Conservation (phyloP, 2,888 invertebrate genomes). For the Pristionchus mayeri region DNA sequence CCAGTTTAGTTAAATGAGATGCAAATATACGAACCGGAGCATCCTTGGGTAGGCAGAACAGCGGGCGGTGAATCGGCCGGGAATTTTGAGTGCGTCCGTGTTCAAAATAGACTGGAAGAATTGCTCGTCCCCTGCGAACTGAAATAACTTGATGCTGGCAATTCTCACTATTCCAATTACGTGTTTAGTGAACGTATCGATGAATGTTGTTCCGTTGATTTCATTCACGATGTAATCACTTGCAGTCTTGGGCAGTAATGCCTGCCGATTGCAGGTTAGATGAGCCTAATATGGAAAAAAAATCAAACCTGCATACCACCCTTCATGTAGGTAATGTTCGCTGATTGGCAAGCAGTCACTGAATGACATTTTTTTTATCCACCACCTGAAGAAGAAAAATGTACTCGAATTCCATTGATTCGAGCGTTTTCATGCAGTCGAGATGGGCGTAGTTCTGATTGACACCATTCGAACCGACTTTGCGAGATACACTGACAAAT, state of each 20-base stretch:
- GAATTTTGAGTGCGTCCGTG: constrained; percentile 7
- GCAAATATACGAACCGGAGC: too few relatives aligned
- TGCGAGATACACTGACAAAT: constrained; percentile 37
- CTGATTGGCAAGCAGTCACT: not conserved
- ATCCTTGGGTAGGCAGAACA: not conserved
- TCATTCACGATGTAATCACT: constrained; percentile 28
- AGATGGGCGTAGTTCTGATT: constrained; percentile 43
- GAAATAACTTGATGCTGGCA: too few relatives aligned
- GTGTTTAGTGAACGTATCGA: constrained; percentile 9
- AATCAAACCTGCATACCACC: constrained; percentile 24
- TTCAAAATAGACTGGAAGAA: not conserved
- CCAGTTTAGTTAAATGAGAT: too few relatives aligned
- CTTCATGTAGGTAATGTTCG: constrained; percentile 21
- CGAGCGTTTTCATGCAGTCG: constrained; percentile 29
- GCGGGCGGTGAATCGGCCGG: not conserved
- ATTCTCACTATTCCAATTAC: too few relatives aligned
- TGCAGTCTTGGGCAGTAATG: not conserved
- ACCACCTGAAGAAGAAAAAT: constrained; percentile 32
- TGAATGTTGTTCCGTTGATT: not conserved
- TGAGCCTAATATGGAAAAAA: too few relatives aligned
- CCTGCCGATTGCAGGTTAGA: constrained; percentile 8
- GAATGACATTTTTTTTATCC: too few relatives aligned
- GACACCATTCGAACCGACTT: not conserved
- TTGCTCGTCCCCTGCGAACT: constrained; percentile 15
- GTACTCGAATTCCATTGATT: not conserved